A percentile compares a stretch with the other conserved stretches of the same genome.
Conservation (phyloP, 2,888 invertebrate genomes). For the Melinaea marsaeus region DNA sequence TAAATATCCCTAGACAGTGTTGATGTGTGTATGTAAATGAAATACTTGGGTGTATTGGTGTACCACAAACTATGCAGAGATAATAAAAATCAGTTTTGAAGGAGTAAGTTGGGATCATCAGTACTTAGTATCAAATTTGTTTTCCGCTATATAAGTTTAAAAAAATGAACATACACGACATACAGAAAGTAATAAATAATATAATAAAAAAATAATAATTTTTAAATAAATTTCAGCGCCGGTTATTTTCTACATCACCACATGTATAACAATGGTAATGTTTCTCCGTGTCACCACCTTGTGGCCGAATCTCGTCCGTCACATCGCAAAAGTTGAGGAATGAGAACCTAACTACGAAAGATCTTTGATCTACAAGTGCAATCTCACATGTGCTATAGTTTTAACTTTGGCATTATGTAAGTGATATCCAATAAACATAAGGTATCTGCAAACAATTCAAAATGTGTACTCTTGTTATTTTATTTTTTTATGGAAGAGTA, state of each 20-base stretch:
- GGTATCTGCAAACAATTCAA: not conserved
- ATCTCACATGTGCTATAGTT: conserved; percentile 56
- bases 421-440: conserved; percentile 24
- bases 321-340: conserved; percentile 52
- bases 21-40: too few relatives aligned
- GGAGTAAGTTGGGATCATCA: too few relatives aligned
- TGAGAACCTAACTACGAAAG: conserved; percentile 54
- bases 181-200: too few relatives aligned
- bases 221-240: conserved; percentile 46
- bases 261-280: conserved; percentile 55
- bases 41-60: too few relatives aligned
- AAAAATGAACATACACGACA: too few relatives aligned
- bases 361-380: conserved; percentile 48
- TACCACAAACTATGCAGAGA: too few relatives aligned
- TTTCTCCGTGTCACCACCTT: conserved; percentile 53
- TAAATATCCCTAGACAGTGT: too few relatives aligned
- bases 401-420: conserved; percentile 52
- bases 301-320: conserved; percentile 55
- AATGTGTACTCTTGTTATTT: not conserved
- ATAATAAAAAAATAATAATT: not conserved
- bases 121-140: too few relatives aligned
- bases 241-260: conserved; percentile 58
- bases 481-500: too few relatives aligned
- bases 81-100: too few relatives aligned
- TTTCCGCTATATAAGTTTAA: too few relatives aligned